phyloP scores from a whole-genome alignment of 1,140 invertebrate species.

The Polyergus mexicanus region DNA sequence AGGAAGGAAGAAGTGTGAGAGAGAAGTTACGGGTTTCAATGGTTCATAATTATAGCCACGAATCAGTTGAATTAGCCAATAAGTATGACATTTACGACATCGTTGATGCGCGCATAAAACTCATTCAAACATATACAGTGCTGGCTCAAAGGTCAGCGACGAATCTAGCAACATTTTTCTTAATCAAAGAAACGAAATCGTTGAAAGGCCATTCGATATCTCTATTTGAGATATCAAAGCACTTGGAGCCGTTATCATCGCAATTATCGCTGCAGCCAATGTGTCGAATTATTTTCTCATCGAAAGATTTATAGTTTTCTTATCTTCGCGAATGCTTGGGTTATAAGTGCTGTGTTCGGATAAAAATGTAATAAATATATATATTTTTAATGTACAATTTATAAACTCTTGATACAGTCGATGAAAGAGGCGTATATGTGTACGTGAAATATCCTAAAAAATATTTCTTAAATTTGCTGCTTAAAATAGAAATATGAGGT shows the following conservation, averaged over 20 bases:
- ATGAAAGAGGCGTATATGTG: neutral
- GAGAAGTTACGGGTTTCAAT: neutral
- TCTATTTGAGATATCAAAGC: slow-evolving; percentile 7
- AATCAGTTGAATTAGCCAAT: slow-evolving; percentile 46
- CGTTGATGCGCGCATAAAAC: slow-evolving; percentile 23
- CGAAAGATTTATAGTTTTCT: slow-evolving; percentile 1
- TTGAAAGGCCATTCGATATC: neutral
- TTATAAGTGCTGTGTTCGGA: neutral
- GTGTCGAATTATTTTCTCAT: neutral
- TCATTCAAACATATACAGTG: slow-evolving; percentile 5
- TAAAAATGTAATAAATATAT: neutral
- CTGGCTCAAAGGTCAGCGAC: slow-evolving; percentile 12
- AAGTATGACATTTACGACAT: slow-evolving; percentile 53
- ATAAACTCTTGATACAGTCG: neutral
- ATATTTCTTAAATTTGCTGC: neutral
- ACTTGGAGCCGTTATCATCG: neutral
- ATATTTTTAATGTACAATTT: neutral
- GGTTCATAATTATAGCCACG: neutral
- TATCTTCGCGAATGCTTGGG: neutral
- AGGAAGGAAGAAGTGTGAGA: neutral
- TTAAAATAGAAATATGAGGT: neutral
- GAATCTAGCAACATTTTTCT: slow-evolving; percentile 14
- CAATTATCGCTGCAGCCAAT: neutral
- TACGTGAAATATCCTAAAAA: neutral
- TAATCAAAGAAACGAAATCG: slow-evolving; percentile 53